Conservation (phyloP, 1,140 invertebrate species). For the Rhynchophorus ferrugineus region DNA sequence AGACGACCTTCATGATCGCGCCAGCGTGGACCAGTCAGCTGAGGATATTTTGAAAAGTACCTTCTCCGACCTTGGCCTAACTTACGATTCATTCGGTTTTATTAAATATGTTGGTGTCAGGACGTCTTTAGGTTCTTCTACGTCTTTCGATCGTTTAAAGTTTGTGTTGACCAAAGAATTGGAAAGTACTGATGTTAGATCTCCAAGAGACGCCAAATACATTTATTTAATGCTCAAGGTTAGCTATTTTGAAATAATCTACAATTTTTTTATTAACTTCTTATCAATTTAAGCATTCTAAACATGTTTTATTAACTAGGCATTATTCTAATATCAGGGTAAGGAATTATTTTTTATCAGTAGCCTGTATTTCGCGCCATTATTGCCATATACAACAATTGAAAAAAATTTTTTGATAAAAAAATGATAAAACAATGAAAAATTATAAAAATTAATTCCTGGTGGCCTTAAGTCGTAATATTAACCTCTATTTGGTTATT, state of each 20-base stretch:
- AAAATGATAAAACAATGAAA: no score
- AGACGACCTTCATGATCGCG: conserved; percentile 41
- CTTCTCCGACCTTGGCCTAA: conserved; percentile 55
- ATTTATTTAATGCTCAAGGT: conserved; percentile 62
- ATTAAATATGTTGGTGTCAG: conserved; percentile 64
- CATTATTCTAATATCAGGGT: no score
- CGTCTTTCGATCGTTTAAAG: conserved; percentile 50
- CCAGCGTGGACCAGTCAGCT: conserved; percentile 51
- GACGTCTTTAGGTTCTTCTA: conserved; percentile 48
- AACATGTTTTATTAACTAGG: no score
- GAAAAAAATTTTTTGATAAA: no score
- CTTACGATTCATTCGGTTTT: conserved; percentile 65
- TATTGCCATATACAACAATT: background rate
- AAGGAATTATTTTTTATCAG: no score
- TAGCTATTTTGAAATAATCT: conserved; percentile 20
- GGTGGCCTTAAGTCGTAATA: no score
- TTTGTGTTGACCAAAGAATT: conserved; percentile 51
- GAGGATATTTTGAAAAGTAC: conserved; percentile 58
- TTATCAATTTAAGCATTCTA: no score
- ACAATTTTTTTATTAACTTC: no score
- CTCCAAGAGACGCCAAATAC: conserved; percentile 55
- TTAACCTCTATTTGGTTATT: no score
- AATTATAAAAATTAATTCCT: no score
- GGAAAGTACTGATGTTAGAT: conserved; percentile 60
- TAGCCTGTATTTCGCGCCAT: background rate